Evolutionary conservation across 2,113 vertebrate genomes (phyloP), one percentile per base, ranked within the genome.

Genomic region (Amblyornis subalaris): DNA sequence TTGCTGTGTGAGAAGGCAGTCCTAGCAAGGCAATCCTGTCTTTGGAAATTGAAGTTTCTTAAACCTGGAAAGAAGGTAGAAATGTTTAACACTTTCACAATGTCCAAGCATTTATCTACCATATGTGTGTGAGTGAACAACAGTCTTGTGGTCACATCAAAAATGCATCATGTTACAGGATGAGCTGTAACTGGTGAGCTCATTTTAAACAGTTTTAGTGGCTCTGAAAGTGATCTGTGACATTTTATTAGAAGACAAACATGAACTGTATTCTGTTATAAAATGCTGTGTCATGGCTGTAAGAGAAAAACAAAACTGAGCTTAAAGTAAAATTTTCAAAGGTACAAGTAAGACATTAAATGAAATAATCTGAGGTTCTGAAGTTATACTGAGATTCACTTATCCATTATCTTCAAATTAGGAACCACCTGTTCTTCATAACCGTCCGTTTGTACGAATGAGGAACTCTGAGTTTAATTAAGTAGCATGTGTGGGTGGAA

Each of bases 401-500:
- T 94, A 97, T 94, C 93, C 88, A 95, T 97, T 97, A 96, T 96
- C 97, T 97, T 96, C 91, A 89, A 95, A 96, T 97, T 95, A 97
- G 83, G 89, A 97, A 94, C 96, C 97, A 98, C 98, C 98, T 98
- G 97, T 96, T 98, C 84, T 89, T 97, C 89, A 70, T 96, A 97
- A 96, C 93, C 8, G 88, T 96, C 97, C 97, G 97, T 94, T 48
- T 82, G 82, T 73, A 89, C 95, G 96, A 98, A 98, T 92, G 95
- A 95, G 95, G 95, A 96, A 82, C 92, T 96, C 89, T 54, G 94
- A 96, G 97, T 97, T 98, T 98, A 98, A 98, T 98, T 98, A 98
- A 98, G 97, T 97, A 96, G 85, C 72, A 76, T 18, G 60, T 95
- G 98, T 98, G 97, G 98, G 98, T 97, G 97, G 96, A 97, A 97